A percentile compares a stretch with the other conserved stretches of the same genome.
These are phyloP conservation scores for Creontiades dilutus DNA, from an alignment of 2,888 invertebrate genomes.

Conservation along the genomic window DNA sequence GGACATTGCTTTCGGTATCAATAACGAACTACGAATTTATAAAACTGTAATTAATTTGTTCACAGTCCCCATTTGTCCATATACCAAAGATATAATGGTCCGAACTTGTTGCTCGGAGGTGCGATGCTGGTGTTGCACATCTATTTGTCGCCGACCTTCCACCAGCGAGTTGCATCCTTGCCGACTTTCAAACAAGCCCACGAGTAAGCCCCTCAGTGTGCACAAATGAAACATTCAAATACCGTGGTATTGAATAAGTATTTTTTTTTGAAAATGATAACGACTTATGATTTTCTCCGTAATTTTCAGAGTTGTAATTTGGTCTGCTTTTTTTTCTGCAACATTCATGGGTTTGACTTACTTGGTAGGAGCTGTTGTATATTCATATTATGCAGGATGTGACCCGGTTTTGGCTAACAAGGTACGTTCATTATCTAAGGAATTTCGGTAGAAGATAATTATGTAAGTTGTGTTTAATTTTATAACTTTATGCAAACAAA, in stretches of 20 bases:
- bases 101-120: not conserved
- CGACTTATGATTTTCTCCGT: not conserved
- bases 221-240: not conserved
- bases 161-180: constrained; percentile 34
- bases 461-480: too few species aligned
- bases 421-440: not conserved
- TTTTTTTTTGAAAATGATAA: too few species aligned
- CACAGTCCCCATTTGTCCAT: not conserved
- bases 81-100: not conserved
- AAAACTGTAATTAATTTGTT: not conserved
- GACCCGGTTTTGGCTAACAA: constrained; percentile 82
- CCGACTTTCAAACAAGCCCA: constrained; percentile 30
- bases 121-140: not conserved
- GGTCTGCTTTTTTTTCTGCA: constrained; percentile 1
- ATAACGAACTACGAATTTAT: too few species aligned
- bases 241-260: too few species aligned
- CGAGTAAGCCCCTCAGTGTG: not conserved
- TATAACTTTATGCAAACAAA: too few species aligned
- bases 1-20: too few species aligned
- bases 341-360: not conserved
- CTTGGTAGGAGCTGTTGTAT: constrained; percentile 81
- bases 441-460: not conserved
- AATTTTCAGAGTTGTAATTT: constrained; percentile 45
- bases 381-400: constrained; percentile 83
- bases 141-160: constrained; percentile 9